A percentile compares a stretch with the other conserved stretches of the same genome.
These are phyloP conservation scores for Microcebus murinus DNA, from an alignment of 2,113 vertebrate genomes.

Conservation along the genomic window DNA sequence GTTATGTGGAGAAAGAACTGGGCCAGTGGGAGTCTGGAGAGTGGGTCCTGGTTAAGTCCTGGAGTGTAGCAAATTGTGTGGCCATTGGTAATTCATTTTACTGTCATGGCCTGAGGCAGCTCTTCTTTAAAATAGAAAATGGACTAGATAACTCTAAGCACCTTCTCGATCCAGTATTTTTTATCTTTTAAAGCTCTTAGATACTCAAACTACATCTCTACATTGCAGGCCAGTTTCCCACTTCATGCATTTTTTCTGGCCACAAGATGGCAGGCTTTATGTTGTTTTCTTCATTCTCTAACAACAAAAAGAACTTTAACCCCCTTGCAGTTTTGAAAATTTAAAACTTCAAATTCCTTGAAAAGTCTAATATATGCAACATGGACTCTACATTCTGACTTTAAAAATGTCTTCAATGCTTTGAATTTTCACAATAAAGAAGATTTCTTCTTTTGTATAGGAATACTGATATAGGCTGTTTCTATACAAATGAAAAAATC, in stretches of 20 bases:
- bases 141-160: not conserved
- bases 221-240: not conserved
- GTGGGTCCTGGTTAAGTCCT: not conserved
- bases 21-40: not conserved
- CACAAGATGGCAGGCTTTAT: slow-evolving; percentile 87
- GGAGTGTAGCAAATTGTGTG: not conserved
- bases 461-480: slow-evolving; percentile 40
- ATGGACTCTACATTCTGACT: slow-evolving; percentile 28
- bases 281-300: slow-evolving; percentile 75
- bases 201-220: not conserved
- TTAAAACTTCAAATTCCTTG: slow-evolving; percentile 51
- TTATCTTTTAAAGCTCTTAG: not conserved
- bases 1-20: not conserved
- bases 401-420: slow-evolving; percentile 65
- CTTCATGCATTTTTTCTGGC: slow-evolving; percentile 47
- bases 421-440: slow-evolving; percentile 72
- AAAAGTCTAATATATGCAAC: slow-evolving; percentile 40
- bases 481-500: slow-evolving; percentile 47
- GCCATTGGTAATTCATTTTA: not conserved
- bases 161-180: not conserved
- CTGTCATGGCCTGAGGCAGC: not conserved
- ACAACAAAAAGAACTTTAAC: slow-evolving; percentile 23
- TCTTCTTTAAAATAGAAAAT: not conserved
- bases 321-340: slow-evolving; percentile 43
- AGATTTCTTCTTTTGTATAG: slow-evolving; percentile 29